Conservation (phyloP, 2,797 vertebrate genomes). For the Menidia menidia region DNA sequence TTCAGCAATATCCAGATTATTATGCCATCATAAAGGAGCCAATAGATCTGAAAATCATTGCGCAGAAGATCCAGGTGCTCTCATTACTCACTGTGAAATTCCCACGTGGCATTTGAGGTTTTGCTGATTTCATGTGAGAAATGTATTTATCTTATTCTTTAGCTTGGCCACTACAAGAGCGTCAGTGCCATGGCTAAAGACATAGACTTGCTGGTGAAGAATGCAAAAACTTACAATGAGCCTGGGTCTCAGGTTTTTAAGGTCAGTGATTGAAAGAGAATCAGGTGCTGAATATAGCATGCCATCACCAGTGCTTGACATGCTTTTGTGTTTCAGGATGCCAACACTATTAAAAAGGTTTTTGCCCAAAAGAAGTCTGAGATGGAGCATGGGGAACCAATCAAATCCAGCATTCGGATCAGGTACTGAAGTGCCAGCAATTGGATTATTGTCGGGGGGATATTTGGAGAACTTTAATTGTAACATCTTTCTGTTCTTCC, state of each 20-base stretch:
- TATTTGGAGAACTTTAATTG: not conserved
- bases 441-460: not conserved
- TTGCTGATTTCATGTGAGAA: not conserved
- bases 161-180: constrained; percentile 93
- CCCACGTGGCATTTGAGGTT: not conserved
- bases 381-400: constrained; percentile 93
- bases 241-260: constrained; percentile 99
- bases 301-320: not conserved
- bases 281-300: not conserved
- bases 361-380: constrained; percentile 96
- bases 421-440: constrained; percentile 79
- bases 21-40: constrained; percentile 99
- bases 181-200: constrained; percentile 95
- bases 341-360: constrained; percentile 98
- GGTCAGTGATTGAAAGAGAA: constrained; percentile 78
- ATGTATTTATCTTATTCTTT: constrained; percentile 67
- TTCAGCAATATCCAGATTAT: constrained; percentile 99
- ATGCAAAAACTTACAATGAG: constrained; percentile 98
- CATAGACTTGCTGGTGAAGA: constrained; percentile 95
- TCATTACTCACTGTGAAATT: not conserved
- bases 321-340: constrained; percentile 84
- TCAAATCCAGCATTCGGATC: constrained; percentile 95
- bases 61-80: constrained; percentile 95
- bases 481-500: not conserved
- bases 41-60: constrained; percentile 95